Base-by-base conservation (phyloP, 2,113 vertebrate genomes). In the Periophthalmodon schlosseri region DNA sequence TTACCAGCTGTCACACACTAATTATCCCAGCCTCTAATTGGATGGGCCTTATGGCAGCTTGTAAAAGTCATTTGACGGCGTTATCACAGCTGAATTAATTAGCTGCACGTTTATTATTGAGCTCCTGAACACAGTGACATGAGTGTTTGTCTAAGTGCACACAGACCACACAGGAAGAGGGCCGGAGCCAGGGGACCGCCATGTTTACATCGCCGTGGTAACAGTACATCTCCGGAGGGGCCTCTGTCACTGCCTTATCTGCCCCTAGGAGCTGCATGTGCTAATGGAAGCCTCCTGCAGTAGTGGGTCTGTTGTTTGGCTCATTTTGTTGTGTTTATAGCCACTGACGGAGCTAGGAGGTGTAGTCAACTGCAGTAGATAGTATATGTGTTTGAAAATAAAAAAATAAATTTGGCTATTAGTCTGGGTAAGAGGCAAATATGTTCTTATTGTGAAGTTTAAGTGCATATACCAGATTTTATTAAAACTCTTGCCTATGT, bases 271-370 rank as follows among this genome's bases (percentile, higher is more conserved):
- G 75, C 80, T 79, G 81, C 87, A 80, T 81, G 79, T 64, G 73
- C 83, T 84, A 84, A 91, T 81, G 85, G 83, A 89, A 88, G 89
- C 80, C 75, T 81, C 70, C 63, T 28, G 64, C 72, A 79, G 80
- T 70, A 82, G 70, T 86, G 80, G 83, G 81, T 13, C n/a, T 7
- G 58, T 15, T 14, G 57, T 61, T 24, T 14, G 24, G 58, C 5
- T 52, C 16, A 20, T 52, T 52, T 52, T 20, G 49, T 18, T 0
- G 49, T 18, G 16, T 18, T 52, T 52, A 5, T 52, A 8, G 49
- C 3, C 16, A 52, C 16, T 18, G 49, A 52, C 6, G 49, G 49
- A 50, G 49, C 49, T 50, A 10, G 16, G 49, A 50, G 49, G 49
- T 50, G 49, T 18, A 44, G 39, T 44, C 39, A 44, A 10, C 49